These are phyloP conservation scores for Lasioglossum albipes DNA, from an alignment of 1,140 invertebrate species.

Conservation along the genomic window DNA sequence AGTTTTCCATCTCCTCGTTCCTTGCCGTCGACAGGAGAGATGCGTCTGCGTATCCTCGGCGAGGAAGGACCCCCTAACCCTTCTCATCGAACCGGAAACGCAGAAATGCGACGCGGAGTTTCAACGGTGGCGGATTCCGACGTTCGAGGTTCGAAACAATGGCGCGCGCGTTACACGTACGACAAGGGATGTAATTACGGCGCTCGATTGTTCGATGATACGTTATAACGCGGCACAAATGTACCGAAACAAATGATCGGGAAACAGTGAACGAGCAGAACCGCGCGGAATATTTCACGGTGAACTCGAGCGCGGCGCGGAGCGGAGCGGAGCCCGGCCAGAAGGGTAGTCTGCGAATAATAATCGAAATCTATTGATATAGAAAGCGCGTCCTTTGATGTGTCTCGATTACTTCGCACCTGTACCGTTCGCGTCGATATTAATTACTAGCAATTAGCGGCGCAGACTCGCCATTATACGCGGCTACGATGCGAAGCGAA, in stretches of 20 bases:
- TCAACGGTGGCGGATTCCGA: neutral
- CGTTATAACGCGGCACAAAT: neutral
- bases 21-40: neutral
- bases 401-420: slow-evolving; percentile 21
- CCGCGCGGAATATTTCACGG: neutral
- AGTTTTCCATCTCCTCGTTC: neutral
- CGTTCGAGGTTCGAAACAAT: neutral
- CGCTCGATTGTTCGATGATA: neutral
- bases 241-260: neutral
- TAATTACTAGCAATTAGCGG: slow-evolving; percentile 19
- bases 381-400: slow-evolving; percentile 31
- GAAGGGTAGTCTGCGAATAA: slow-evolving; percentile 1
- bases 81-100: too few species aligned
- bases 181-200: neutral
- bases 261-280: neutral
- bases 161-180: neutral
- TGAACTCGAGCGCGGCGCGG: neutral
- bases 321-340: too few species aligned
- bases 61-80: neutral
- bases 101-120: neutral
- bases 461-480: slow-evolving; percentile 1
- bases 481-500: neutral
- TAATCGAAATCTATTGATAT: slow-evolving; percentile 11
- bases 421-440: slow-evolving; percentile 4
- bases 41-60: neutral